Base-by-base conservation (phyloP, 2,888 invertebrate genomes). In the Bibio marci region DNA sequence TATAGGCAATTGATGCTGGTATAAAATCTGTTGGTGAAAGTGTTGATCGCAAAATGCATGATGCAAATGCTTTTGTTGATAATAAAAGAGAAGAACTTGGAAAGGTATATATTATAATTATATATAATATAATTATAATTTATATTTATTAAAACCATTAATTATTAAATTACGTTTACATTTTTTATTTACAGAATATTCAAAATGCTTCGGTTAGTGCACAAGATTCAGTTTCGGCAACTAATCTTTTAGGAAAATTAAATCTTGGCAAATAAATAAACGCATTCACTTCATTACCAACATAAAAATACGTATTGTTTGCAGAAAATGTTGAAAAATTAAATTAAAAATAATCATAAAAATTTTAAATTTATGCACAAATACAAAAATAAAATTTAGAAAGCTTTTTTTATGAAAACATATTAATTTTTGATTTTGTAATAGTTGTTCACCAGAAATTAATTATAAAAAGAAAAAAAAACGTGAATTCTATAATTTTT, bases 41-140 rank as follows among this genome's bases (percentile, higher is more conserved):
- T 11, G 67, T 73, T 35, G 76, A 76, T 52, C 54, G 67, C 44
- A 76, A 75, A 59, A 55, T 77, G 49, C 69, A 70, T 51, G 69
- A 73, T 43, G 67, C 76, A 19, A 73, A 73, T 52, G 68, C 73
- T 50, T 73, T 65, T 52, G 58, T 72, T 42, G 72, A 65, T 50
- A 68, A 70, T 46, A 73, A 75, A 54, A 64, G 71, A 27, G 70
- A 53, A 40, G 50, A 52, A 26, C 47, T 59, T 31, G 58, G 58
- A 46, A 58, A 60, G 48, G 55, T 54, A 39, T 25, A 30, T 25
- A n/a, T 22, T 22, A 22, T 4, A 22, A 22, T 6, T 22, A 22
- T 22, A 22, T 22, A 22, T 22, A 22, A 6, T 22, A 34, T 22
- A 22, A 15, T 11, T 14, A 0, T 15, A n/a, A 3, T 32, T 1